Percentiles rank a stretch among this genome's conserved stretches.
Conservation (phyloP, 2,797 vertebrate species). For the Enteromius afrohamiltoni region DNA sequence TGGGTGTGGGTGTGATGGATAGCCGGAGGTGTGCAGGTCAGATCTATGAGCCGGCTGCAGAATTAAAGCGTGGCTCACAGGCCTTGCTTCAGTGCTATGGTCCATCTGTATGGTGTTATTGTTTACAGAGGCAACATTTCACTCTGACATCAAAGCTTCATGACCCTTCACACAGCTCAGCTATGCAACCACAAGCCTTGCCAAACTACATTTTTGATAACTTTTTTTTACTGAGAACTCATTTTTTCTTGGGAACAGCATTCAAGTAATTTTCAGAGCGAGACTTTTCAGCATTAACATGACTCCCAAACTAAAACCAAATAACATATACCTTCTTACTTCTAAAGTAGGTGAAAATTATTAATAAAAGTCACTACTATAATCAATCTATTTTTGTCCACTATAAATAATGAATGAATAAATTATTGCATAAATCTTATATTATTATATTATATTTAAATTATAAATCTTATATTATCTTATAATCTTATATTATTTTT, state of each 20-base stretch:
- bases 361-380: background rate
- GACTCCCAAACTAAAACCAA: background rate
- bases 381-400: background rate
- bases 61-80: slow-evolving; percentile 72
- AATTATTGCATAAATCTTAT: background rate
- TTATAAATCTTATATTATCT: no score
- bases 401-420: background rate
- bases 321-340: background rate
- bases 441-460: no score
- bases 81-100: slow-evolving; percentile 54
- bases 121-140: slow-evolving; percentile 68
- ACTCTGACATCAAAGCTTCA: slow-evolving; percentile 72
- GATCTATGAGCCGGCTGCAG: slow-evolving; percentile 68
- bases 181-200: background rate
- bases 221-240: background rate
- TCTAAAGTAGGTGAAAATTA: background rate
- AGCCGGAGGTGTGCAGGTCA: slow-evolving; percentile 76
- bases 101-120: slow-evolving; percentile 75
- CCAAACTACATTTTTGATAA: background rate
- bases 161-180: slow-evolving; percentile 31
- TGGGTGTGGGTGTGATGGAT: slow-evolving; percentile 73
- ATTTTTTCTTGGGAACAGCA: background rate
- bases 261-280: background rate
- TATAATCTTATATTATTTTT: background rate
- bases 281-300: background rate